Conservation (phyloP, 2,113 vertebrate species). For the Coptodon rendalli region DNA sequence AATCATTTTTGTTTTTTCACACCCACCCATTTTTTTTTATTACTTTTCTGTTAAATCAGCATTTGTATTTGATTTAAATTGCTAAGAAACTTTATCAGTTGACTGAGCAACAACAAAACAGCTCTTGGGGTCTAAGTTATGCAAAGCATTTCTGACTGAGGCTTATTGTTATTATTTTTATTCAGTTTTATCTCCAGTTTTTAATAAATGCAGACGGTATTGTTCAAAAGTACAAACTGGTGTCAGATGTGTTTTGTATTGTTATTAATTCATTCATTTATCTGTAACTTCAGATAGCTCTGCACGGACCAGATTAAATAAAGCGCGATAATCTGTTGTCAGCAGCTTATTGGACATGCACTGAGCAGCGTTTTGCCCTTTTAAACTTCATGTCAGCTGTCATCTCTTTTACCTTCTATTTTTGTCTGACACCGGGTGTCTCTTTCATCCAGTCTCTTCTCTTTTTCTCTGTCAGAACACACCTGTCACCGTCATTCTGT, state of each 20-base stretch:
- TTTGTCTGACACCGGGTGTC: background rate
- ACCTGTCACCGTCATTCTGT: background rate
- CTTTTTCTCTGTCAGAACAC: constrained; percentile 2
- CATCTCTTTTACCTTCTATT: constrained; percentile 18
- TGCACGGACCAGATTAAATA: background rate
- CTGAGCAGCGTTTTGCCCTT: background rate
- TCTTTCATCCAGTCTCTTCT: constrained; percentile 29
- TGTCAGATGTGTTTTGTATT: background rate
- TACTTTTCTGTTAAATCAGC: background rate
- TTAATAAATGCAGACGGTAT: background rate
- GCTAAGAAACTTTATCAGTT: background rate
- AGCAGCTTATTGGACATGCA: background rate
- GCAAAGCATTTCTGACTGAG: background rate
- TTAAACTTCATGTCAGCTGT: constrained; percentile 6
- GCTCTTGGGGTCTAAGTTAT: background rate
- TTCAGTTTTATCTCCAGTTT: background rate
- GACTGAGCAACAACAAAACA: background rate
- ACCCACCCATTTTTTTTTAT: background rate
- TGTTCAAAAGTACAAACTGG: background rate
- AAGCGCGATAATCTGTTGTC: background rate
- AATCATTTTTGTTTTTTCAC: background rate
- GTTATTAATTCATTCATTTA: background rate
- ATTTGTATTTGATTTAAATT: background rate
- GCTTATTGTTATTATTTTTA: background rate
- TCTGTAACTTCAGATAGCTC: background rate